Conservation (phyloP, 2,797 vertebrate genomes). For the Salarias fasciatus region DNA sequence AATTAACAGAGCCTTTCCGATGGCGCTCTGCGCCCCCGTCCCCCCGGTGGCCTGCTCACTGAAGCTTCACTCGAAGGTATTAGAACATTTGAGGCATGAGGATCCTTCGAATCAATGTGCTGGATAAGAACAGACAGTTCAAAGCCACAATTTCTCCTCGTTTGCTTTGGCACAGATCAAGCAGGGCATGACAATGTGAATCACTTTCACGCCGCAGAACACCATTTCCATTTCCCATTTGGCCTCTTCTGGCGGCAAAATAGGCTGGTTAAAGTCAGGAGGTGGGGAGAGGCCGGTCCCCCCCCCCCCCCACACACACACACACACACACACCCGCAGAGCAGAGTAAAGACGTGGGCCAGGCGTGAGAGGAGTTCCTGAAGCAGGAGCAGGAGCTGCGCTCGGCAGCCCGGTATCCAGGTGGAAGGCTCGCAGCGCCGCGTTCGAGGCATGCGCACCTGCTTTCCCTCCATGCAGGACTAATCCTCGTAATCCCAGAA, state of each 20-base stretch:
- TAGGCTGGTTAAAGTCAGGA: conserved; percentile 56
- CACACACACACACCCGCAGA: conserved; percentile 38
- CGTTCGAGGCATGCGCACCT: conserved; percentile 48
- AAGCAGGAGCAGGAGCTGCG: conserved; percentile 52
- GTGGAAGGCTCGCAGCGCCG: conserved; percentile 48
- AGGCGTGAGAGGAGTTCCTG: conserved; percentile 58
- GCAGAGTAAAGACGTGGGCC: conserved; percentile 57
- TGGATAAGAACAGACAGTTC: conserved; percentile 64
- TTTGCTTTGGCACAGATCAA: conserved; percentile 65
- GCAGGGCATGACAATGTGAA: conserved; percentile 59
- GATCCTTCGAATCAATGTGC: conserved; percentile 52
- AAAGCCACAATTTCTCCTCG: conserved; percentile 53
- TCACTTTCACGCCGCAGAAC: conserved; percentile 56
- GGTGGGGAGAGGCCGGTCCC: conserved; percentile 34
- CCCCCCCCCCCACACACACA: too few relatives aligned
- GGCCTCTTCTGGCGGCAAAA: conserved; percentile 50
- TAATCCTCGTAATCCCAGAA: conserved; percentile 39
- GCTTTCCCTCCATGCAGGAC: conserved; percentile 39
- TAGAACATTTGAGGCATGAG: conserved; percentile 32
- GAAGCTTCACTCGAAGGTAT: conserved; percentile 32
- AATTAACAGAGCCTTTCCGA: conserved; percentile 33
- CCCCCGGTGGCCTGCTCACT: conserved; percentile 16
- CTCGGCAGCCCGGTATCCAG: conserved; percentile 44
- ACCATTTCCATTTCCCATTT: conserved; percentile 61
- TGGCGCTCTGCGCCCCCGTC: conserved; percentile 15